Conservation (phyloP, 2,113 vertebrate genomes). For the Rhinopomastus cyanomelas region DNA sequence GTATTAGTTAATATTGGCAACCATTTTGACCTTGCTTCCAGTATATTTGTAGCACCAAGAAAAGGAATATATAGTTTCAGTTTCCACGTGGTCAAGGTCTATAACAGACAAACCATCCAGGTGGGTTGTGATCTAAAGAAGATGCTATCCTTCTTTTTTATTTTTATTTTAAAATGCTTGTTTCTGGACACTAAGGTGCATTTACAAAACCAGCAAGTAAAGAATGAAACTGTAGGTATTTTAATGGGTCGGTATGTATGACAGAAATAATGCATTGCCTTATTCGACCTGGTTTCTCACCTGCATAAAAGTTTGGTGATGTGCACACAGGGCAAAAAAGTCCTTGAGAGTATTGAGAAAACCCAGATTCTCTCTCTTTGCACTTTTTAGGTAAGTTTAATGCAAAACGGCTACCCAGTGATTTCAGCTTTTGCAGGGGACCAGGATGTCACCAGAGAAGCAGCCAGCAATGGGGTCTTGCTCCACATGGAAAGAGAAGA, state of each 20-base stretch:
- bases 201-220: not conserved
- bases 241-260: not conserved
- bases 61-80: conserved; percentile 99
- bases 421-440: conserved; percentile 99
- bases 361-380: conserved; percentile 58
- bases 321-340: not conserved
- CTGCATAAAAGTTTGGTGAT: not conserved
- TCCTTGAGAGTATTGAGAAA: not conserved
- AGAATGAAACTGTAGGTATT: not conserved
- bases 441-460: conserved; percentile 98
- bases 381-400: conserved; percentile 90
- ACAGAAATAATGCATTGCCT: not conserved
- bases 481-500: conserved; percentile 97
- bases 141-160: not conserved
- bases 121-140: conserved; percentile 75
- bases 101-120: conserved; percentile 99
- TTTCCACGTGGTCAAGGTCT: conserved; percentile 99
- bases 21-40: conserved; percentile 97
- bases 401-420: conserved; percentile 97
- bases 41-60: conserved; percentile 95
- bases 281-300: not conserved
- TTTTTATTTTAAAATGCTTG: not conserved
- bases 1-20: conserved; percentile 99
- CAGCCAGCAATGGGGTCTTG: conserved; percentile 96
- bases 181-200: not conserved